A percentile compares a stretch with the other conserved stretches of the same genome.
These are phyloP conservation scores for Ips typographus DNA, from an alignment of 1,140 invertebrate species.

Conservation along the genomic window DNA sequence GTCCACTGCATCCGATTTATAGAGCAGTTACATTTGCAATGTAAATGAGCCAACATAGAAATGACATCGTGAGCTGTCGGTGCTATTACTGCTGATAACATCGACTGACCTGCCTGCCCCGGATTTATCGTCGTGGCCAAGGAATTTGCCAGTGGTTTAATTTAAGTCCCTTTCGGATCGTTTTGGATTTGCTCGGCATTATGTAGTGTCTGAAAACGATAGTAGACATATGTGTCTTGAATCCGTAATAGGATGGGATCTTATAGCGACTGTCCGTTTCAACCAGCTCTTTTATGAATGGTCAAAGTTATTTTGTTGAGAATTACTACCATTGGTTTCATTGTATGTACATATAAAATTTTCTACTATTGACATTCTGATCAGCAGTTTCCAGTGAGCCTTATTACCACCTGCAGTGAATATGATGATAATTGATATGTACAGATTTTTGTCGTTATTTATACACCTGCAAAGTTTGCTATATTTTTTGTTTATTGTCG, in stretches of 20 bases:
- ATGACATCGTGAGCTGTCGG: conserved; percentile 32
- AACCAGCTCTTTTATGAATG: too few relatives aligned
- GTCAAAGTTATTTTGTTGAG: too few relatives aligned
- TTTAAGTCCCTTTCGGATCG: conserved; percentile 24
- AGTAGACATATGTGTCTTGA: not conserved
- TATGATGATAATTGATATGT: too few relatives aligned
- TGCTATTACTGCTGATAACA: conserved; percentile 40
- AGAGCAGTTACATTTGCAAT: conserved; percentile 48
- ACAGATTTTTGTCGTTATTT: too few relatives aligned
- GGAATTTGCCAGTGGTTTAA: conserved; percentile 34
- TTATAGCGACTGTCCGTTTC: not conserved
- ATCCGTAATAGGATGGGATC: conserved; percentile 1
- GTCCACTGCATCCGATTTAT: conserved; percentile 40
- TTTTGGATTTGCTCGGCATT: conserved; percentile 12
- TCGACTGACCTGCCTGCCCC: conserved; percentile 33
- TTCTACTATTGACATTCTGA: too few relatives aligned
- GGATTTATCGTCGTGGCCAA: conserved; percentile 31
- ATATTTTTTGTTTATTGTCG: too few relatives aligned
- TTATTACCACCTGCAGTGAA: too few relatives aligned
- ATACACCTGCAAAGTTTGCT: too few relatives aligned
- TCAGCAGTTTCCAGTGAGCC: too few relatives aligned
- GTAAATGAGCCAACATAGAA: conserved; percentile 45
- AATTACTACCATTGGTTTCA: too few relatives aligned
- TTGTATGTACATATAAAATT: too few relatives aligned
- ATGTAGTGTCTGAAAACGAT: conserved; percentile 1